These are phyloP conservation scores for Sciurus niger DNA, from an alignment of 2,113 vertebrate genomes.

Conservation along the genomic window DNA sequence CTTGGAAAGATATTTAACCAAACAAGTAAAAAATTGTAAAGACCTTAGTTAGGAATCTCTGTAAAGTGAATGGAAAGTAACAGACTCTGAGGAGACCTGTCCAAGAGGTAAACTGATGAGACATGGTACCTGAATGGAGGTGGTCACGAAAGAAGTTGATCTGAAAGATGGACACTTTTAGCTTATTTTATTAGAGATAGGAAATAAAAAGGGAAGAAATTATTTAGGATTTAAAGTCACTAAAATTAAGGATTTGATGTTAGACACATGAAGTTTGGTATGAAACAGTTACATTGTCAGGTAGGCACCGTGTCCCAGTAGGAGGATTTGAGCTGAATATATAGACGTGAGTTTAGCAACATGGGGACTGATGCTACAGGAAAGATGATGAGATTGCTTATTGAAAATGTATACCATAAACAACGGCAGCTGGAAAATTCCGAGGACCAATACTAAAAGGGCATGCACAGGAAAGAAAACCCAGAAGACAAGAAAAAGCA, in stretches of 20 bases:
- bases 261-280: neutral
- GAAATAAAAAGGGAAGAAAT: neutral
- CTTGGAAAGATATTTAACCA: neutral
- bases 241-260: conserved; percentile 29
- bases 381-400: neutral
- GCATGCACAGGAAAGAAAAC: neutral
- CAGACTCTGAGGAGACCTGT: neutral
- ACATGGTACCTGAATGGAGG: neutral
- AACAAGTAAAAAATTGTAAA: neutral
- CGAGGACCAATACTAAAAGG: neutral
- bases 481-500: neutral
- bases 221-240: neutral
- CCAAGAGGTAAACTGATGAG: neutral
- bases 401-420: neutral
- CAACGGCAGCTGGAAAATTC: neutral
- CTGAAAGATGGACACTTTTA: neutral
- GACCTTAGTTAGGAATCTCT: neutral
- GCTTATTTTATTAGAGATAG: neutral
- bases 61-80: neutral
- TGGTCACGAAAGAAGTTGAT: neutral
- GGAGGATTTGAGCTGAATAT: neutral
- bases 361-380: accelerated
- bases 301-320: neutral
- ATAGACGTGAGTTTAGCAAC: neutral
- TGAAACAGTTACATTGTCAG: neutral